phyloP scores from a whole-genome alignment of 2,888 invertebrate species.

The Diarsia mendica region DNA sequence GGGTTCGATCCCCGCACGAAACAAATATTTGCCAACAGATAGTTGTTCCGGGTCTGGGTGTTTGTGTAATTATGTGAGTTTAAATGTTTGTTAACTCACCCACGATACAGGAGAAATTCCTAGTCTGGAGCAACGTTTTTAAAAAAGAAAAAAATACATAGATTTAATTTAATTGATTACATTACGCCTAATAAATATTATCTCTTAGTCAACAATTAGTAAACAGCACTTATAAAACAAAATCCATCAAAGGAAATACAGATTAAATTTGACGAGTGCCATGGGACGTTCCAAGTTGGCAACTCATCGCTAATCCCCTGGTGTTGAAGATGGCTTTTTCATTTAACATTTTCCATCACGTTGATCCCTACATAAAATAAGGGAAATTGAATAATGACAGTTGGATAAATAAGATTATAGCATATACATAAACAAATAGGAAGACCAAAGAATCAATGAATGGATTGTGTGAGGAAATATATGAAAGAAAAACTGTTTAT shows the following conservation, averaged over 20 bases:
- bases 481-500: too few relatives aligned
- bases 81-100: too few relatives aligned
- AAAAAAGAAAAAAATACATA: neutral
- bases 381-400: neutral
- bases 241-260: neutral
- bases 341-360: neutral
- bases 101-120: too few relatives aligned
- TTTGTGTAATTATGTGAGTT: too few relatives aligned
- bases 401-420: conserved; percentile 6
- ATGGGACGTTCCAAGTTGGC: neutral
- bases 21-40: too few relatives aligned
- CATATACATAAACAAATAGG: neutral
- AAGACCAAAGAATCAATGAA: too few relatives aligned
- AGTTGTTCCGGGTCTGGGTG: too few relatives aligned
- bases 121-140: too few relatives aligned
- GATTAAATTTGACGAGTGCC: neutral
- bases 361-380: neutral
- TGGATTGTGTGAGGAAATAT: too few relatives aligned
- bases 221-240: neutral
- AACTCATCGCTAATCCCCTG: neutral
- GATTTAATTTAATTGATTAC: neutral
- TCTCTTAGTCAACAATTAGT: neutral
- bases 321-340: neutral
- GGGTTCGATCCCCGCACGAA: too few relatives aligned
- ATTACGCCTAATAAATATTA: neutral